Conservation (phyloP, 1,140 invertebrate genomes). For the Drosophila sechellia region DNA sequence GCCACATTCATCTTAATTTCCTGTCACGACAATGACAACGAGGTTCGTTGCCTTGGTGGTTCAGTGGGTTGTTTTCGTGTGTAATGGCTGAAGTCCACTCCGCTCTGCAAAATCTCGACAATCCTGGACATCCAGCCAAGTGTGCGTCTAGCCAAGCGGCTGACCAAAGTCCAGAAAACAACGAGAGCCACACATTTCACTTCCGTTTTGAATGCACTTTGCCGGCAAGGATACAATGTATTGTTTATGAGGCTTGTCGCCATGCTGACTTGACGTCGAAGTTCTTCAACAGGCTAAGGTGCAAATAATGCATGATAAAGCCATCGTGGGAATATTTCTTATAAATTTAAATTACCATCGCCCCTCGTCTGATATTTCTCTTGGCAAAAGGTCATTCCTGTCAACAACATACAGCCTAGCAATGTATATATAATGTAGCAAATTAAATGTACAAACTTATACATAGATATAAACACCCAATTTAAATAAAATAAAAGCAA, state of each 20-base stretch:
- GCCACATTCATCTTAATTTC: conserved; percentile 83
- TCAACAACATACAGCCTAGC: too few species aligned
- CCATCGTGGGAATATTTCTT: neutral
- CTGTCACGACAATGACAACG: conserved; percentile 81
- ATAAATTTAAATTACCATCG: neutral
- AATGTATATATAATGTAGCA: too few species aligned
- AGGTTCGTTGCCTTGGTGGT: conserved; percentile 53
- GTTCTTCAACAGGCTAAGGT: neutral
- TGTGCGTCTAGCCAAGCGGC: conserved; percentile 52
- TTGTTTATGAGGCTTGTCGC: conserved; percentile 24
- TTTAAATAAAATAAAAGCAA: too few species aligned
- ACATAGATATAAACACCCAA: too few species aligned
- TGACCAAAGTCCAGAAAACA: conserved; percentile 44
- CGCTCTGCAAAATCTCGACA: conserved; percentile 1
- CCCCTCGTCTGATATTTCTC: too few species aligned
- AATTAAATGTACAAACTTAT: too few species aligned
- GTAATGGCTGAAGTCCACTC: neutral
- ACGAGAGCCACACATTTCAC: conserved; percentile 48
- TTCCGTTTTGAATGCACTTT: conserved; percentile 28
- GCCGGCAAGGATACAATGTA: conserved; percentile 25
- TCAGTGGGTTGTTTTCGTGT: conserved; percentile 16
- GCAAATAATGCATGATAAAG: conserved; percentile 4
- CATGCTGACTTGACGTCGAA: conserved; percentile 1
- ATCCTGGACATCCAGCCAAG: conserved; percentile 43
- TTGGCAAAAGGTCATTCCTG: neutral